Base-by-base conservation (phyloP, 2,113 vertebrate genomes). In the Eidolon helvum region DNA sequence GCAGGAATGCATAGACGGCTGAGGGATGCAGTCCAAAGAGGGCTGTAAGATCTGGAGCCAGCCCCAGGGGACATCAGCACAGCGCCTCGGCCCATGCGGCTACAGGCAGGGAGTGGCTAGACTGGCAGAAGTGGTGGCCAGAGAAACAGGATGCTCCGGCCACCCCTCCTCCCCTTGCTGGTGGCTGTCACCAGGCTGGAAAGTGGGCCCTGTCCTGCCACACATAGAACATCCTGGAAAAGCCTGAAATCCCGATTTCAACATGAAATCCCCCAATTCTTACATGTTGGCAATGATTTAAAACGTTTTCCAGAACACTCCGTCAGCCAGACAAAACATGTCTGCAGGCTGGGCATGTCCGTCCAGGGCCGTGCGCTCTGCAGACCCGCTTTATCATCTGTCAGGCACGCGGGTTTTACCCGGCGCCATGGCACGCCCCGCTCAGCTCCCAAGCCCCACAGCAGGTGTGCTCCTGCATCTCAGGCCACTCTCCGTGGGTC, bases 401-500 rank as follows among this genome's bases (percentile, higher is more conserved):
- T 9, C 53, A 10, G 12, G 33, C 69, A 16, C 7, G 21, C 2
- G 21, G 43, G 63, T 21, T 33, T 35, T 55, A 2, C 4, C 12
- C 4, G 15, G 19, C 33, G 18, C 59, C 18, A 10, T 16, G 4
- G 2, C 1, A 21, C 22, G 35, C 43, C 43, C 18, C 21, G 0
- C 69, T 63, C 9, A 4, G 33, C n/a, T 77, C 28, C 11, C 14
- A 1, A 30, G 72, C 2, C 1, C 82, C n/a, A 15, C 12, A 15
- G 24, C 2, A 1, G 72, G 38, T 30, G 12, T 26, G 86, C 15
- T 28, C 40, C 45, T 8, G 26, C 50, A 14, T 5, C 4, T 10
- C 4, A 2, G 53, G 61, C 1, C 16, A 43, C 7, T 43, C 38
- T 24, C 66, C 2, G 0, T 7, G 18, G 12, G 57, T n/a, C 24